phyloP scores from a whole-genome alignment of 1,140 invertebrate species.

The Schlechtendalia chinensis region DNA sequence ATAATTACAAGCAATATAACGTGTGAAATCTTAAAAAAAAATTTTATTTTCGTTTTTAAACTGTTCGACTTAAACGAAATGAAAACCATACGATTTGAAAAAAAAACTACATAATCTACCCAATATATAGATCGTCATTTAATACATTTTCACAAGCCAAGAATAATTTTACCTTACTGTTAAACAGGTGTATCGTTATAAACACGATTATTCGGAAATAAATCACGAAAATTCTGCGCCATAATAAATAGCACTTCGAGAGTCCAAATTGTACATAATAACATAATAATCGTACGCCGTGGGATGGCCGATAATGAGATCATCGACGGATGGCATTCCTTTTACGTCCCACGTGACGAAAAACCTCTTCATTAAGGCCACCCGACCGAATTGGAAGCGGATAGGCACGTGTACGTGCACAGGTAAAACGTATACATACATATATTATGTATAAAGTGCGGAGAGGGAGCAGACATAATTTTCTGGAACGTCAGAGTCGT shows the following conservation, averaged over 20 bases:
- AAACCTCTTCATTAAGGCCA: constrained; percentile 39
- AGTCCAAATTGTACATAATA: constrained; percentile 6
- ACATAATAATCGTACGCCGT: neutral
- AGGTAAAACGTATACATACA: neutral
- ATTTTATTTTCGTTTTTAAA: neutral
- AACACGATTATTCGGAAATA: neutral
- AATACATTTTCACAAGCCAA: neutral
- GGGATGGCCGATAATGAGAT: constrained; percentile 22
- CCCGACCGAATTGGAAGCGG: neutral
- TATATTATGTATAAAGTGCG: neutral
- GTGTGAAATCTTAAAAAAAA: neutral
- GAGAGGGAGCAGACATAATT: neutral
- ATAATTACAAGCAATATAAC: neutral
- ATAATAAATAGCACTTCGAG: neutral
- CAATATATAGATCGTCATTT: too few relatives aligned
- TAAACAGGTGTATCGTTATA: neutral
- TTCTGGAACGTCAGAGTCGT: neutral
- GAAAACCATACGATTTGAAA: neutral
- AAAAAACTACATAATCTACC: neutral
- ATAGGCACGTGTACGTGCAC: neutral
- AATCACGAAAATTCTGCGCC: neutral
- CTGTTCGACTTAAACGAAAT: neutral
- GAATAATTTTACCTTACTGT: neutral
- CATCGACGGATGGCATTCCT: constrained; percentile 9
- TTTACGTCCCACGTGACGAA: constrained; percentile 16